A percentile compares a stretch with the other conserved stretches of the same genome.
phyloP scores from a whole-genome alignment of 2,113 vertebrate genomes.

The Paralichthys olivaceus region DNA sequence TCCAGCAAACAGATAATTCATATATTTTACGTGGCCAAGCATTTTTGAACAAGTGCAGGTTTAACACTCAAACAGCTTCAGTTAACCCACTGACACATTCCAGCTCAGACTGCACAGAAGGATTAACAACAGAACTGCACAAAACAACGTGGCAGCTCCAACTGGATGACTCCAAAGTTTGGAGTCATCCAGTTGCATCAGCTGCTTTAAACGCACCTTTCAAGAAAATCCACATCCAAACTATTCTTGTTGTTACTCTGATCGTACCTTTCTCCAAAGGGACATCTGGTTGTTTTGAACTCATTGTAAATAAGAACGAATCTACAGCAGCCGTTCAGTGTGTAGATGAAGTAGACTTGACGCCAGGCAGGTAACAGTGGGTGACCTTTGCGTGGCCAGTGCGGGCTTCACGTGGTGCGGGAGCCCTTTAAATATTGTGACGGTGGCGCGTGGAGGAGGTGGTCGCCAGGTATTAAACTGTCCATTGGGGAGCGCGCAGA shows the following conservation, averaged over 20 bases:
- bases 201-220: not conserved
- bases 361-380: not conserved
- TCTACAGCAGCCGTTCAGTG: not conserved
- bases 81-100: slow-evolving; percentile 39
- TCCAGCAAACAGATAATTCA: too few relatives aligned
- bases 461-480: slow-evolving; percentile 50
- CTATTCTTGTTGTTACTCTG: not conserved
- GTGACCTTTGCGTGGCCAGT: not conserved
- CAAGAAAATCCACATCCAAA: not conserved
- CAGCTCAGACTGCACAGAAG: slow-evolving; percentile 29
- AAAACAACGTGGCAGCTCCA: slow-evolving; percentile 30
- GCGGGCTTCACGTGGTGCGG: not conserved
- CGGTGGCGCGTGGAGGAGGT: slow-evolving; percentile 37
- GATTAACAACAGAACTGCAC: slow-evolving; percentile 34
- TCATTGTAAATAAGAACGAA: not conserved
- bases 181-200: slow-evolving; percentile 22
- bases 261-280: slow-evolving; percentile 79
- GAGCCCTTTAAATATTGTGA: slow-evolving; percentile 61
- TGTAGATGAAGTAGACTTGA: not conserved
- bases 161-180: slow-evolving; percentile 5
- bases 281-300: slow-evolving; percentile 21
- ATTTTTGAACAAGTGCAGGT: not conserved
- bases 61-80: not conserved
- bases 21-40: too few relatives aligned
- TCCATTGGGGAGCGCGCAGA: slow-evolving; percentile 56